phyloP scores from a whole-genome alignment of 2,113 vertebrate genomes.

The Odontesthes bonariensis region DNA sequence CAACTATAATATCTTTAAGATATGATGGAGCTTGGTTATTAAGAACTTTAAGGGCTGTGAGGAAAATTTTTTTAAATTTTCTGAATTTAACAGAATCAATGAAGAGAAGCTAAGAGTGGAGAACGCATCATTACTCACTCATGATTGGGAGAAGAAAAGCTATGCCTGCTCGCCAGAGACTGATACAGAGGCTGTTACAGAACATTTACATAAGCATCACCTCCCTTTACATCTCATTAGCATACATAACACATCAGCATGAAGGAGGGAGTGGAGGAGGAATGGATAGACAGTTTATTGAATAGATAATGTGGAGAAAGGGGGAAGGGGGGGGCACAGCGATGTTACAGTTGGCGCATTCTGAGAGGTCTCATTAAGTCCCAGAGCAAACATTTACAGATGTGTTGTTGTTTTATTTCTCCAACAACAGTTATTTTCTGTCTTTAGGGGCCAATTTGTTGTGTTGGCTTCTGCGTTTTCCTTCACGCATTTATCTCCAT shows the following conservation, averaged over 20 bases:
- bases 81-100: too few species aligned
- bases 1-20: too few species aligned
- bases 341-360: conserved; percentile 17
- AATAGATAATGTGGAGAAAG: conserved; percentile 9
- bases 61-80: too few species aligned
- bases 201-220: conserved; percentile 73
- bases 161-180: conserved; percentile 52
- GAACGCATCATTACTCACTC: conserved; percentile 8
- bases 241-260: conserved; percentile 64
- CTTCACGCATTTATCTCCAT: not conserved
- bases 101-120: conserved; percentile 49
- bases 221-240: conserved; percentile 67
- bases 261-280: conserved; percentile 26
- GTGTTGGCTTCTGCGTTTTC: conserved; percentile 13
- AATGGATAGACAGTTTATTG: conserved; percentile 36
- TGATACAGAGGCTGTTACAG: conserved; percentile 29
- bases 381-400: conserved; percentile 43
- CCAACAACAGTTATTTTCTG: conserved; percentile 6
- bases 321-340: not conserved
- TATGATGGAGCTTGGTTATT: too few species aligned
- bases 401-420: conserved; percentile 45
- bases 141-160: conserved; percentile 47
- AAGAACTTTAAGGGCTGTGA: too few species aligned
- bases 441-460: conserved; percentile 42
- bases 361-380: conserved; percentile 27